Base-by-base conservation (phyloP, 2,113 vertebrate species). In the Coturnix japonica region DNA sequence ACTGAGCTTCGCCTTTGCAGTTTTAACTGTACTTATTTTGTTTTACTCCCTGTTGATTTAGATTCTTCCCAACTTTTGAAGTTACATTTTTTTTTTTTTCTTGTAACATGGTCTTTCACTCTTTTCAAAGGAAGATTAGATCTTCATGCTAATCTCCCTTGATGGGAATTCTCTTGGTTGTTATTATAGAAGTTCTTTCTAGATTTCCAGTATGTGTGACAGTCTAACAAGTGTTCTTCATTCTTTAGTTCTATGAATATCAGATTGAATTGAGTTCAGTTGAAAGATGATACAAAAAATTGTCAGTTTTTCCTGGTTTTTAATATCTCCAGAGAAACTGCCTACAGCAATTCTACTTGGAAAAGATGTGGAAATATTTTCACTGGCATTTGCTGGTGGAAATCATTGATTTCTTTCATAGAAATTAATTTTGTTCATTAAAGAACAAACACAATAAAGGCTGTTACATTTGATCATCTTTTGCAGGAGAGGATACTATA, bases 141-240 rank as follows among this genome's bases (percentile, higher is more conserved):
- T 83, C 69, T 90, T 79, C 70, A 53, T 73, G 33, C 5, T 91
- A 64, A 89, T 87, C 95, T 92, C 11, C 44, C 94, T 89, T 89
- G 39, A 67, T 53, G 44, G 28, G 33, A 89, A 1, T 72, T 17
- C 2, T 87, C 69, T 90, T 84, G 61, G 63, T 51, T 85, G 33
- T 93, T 69, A 63, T 33, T 78, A 72, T 16, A 57, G 66, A 93
- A 82, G 15, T 66, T 84, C 26, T 26, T 83, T 76, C 56, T 20
- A 84, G 57, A 77, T 53, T 93, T 91, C 35, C 37, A 85, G 57
- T 70, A 72, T 1, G 0, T 44, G 19, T 70, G 41, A 63, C 53
- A 84, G 30, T 73, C 25, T 78, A 89, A 86, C 5, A 76, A 85
- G 11, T 39, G 23, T 46, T 67, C 41, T 63, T 30, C 25, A 28